Base-by-base conservation (phyloP, 2,888 invertebrate species). In the Drepanosiphum platanoidis region DNA sequence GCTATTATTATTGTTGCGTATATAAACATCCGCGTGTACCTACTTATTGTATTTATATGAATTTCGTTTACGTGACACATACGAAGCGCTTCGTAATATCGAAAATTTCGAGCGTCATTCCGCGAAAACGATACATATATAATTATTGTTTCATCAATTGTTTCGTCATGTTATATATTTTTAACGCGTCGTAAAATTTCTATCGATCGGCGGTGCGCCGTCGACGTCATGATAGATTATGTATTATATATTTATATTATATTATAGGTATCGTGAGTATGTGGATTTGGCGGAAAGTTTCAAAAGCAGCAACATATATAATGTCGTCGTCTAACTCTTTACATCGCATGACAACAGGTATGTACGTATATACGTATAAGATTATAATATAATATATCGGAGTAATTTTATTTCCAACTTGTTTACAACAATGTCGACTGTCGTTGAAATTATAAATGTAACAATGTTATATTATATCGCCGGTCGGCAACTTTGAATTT, bases 321-420 rank as follows among this genome's bases (percentile, higher is more conserved):
- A n/a, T n/a, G n/a, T n/a, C n/a, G n/a, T n/a, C n/a, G n/a, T n/a
- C n/a, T n/a, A n/a, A n/a, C n/a, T n/a, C n/a, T n/a, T n/a, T n/a
- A n/a, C n/a, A n/a, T n/a, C 13, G 11, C 27, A 13, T 15, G 39
- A 71, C 34, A 39, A 71, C n/a, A n/a, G n/a, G 15, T n/a, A 36
- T 36, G 7, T 27, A 27, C 13, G 11, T 27, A 42, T 27, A 27
- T 39, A 39, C 7, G 27, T 39, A 39, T 71, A n/a, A n/a, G n/a
- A n/a, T n/a, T n/a, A n/a, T n/a, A n/a, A n/a, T n/a, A n/a, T n/a
- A n/a, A n/a, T n/a, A n/a, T n/a, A n/a, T n/a, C n/a, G n/a, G 42
- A 71, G 71, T 39, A 71, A 71, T 71, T 42, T 71, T 39, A 71
- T 36, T 71, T 71, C 27, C 27, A 39, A 71, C 39, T 71, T 71